Percentiles rank a stretch among this genome's conserved stretches.
phyloP scores from a whole-genome alignment of 1,140 invertebrate species.

The Hestina assimilis region DNA sequence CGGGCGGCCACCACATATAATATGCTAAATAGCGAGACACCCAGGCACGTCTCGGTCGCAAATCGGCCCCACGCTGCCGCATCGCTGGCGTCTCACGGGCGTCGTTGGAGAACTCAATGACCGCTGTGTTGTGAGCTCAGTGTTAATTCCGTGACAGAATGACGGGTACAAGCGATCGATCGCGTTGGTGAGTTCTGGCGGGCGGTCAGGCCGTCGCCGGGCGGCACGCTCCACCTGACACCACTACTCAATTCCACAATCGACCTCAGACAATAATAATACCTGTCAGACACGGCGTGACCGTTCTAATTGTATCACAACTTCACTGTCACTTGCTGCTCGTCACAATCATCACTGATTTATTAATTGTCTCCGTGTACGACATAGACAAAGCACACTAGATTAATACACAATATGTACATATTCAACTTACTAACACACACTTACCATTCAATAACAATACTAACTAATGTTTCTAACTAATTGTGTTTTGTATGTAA shows the following conservation, averaged over 20 bases:
- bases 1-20: slow-evolving; percentile 26
- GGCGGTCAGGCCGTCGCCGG: slow-evolving; percentile 9
- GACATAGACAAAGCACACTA: slow-evolving; percentile 20
- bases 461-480: not conserved
- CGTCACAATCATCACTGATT: slow-evolving; percentile 14
- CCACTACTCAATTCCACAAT: slow-evolving; percentile 9
- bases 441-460: slow-evolving; percentile 6
- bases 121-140: slow-evolving; percentile 2
- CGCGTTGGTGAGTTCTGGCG: slow-evolving; percentile 30
- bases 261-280: slow-evolving; percentile 19
- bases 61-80: slow-evolving; percentile 29
- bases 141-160: not conserved
- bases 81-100: slow-evolving; percentile 6
- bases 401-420: slow-evolving; percentile 9
- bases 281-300: slow-evolving; percentile 11
- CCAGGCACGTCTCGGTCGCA: slow-evolving; percentile 16
- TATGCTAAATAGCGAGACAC: slow-evolving; percentile 19
- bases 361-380: slow-evolving; percentile 9
- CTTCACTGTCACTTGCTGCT: slow-evolving; percentile 15
- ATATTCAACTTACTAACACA: slow-evolving; percentile 2
- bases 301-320: slow-evolving; percentile 29
- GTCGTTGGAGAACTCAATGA: not conserved
- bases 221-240: slow-evolving; percentile 21
- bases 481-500: not conserved
- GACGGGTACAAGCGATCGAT: slow-evolving; percentile 33